Evolutionary conservation across 2,797 vertebrate genomes (phyloP).

Genomic region (Aphelocoma californica): DNA sequence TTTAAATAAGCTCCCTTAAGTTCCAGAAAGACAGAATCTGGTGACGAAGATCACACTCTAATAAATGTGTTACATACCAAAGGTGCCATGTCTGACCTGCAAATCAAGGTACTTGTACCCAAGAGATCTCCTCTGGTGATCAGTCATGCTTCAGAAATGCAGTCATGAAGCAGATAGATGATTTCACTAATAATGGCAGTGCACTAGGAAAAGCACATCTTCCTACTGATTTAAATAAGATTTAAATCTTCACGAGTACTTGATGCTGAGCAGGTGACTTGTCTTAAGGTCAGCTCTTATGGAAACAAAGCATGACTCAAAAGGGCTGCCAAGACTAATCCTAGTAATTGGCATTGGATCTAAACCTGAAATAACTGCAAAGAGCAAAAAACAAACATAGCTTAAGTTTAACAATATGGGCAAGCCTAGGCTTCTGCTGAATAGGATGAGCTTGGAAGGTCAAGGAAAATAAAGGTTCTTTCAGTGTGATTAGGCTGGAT

Average conservation of each 20-base stretch:
- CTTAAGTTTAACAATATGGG: background rate
- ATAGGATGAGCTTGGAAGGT: background rate
- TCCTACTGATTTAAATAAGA: background rate
- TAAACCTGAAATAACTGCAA: conserved; percentile 25
- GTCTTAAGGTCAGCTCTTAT: background rate
- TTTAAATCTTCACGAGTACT: background rate
- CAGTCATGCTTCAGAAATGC: background rate
- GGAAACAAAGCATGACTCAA: background rate
- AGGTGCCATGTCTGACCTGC: background rate
- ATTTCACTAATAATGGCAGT: background rate
- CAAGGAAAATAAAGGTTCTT: background rate
- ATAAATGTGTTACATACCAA: background rate
- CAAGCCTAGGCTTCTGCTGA: background rate
- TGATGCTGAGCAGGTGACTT: background rate
- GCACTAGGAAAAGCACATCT: background rate
- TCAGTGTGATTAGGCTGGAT: background rate
- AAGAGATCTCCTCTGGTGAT: background rate
- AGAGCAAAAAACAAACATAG: background rate
- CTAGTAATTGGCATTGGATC: background rate
- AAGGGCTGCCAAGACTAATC: background rate
- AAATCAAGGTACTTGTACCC: background rate
- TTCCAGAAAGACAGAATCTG: background rate
- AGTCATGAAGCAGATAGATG: background rate
- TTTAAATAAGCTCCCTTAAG: background rate
- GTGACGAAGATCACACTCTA: background rate